Evolutionary conservation across 2,888 invertebrate species (phyloP).

Genomic region (Scaptodrosophila latifasciaeformis): DNA sequence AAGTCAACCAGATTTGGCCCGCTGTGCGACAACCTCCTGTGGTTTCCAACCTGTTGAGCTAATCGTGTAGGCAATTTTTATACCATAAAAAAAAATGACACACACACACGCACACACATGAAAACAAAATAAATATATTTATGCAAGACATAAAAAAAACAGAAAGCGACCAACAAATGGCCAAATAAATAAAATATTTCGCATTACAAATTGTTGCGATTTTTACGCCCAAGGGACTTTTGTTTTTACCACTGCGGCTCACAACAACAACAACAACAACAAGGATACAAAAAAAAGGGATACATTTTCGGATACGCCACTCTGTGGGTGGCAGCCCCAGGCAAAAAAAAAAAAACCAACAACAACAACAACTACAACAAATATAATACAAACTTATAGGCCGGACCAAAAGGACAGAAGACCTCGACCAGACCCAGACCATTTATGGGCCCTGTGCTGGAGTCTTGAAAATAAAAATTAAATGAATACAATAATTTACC

Average conservation of each 20-base stretch:
- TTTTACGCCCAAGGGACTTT: constrained; percentile 35
- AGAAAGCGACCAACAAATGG: constrained; percentile 28
- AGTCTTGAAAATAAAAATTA: too few species aligned
- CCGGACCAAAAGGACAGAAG: constrained; percentile 18
- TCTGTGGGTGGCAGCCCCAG: constrained; percentile 35
- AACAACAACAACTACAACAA: too few species aligned
- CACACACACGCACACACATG: too few species aligned
- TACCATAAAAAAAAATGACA: constrained; percentile 12
- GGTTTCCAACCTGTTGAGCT: constrained; percentile 53
- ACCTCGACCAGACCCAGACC: too few species aligned
- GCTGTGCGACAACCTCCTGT: constrained; percentile 17
- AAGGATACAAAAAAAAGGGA: constrained; percentile 18
- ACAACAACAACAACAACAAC: too few species aligned
- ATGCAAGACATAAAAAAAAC: constrained; percentile 28
- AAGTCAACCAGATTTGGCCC: neutral
- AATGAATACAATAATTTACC: constrained; percentile 71
- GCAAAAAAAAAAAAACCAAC: constrained; percentile 27
- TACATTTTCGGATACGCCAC: constrained; percentile 5
- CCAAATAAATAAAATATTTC: constrained; percentile 65
- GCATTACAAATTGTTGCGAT: constrained; percentile 70
- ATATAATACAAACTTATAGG: constrained; percentile 51
- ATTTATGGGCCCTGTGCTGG: too few species aligned
- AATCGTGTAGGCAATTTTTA: constrained; percentile 29
- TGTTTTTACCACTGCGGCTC: constrained; percentile 9
- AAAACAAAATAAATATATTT: constrained; percentile 38